Evolutionary conservation across 2,113 vertebrate genomes (phyloP), one percentile per base, ranked within the genome.

Genomic region (Serilophus lunatus): DNA sequence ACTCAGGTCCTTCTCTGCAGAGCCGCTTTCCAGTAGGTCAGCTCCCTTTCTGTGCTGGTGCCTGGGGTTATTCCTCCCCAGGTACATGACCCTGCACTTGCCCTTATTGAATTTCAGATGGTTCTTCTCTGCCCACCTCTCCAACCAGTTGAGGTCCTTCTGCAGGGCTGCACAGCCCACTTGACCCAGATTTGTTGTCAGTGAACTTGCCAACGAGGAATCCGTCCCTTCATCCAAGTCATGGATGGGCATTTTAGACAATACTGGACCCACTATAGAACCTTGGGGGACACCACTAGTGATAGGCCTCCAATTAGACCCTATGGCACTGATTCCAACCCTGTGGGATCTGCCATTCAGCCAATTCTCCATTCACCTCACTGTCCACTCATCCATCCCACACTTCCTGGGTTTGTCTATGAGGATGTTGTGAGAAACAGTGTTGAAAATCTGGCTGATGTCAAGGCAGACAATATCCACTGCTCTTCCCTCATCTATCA

Each of bases 111-210:
- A 1, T 79, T 63, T 54, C 56, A 79, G 19, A 25, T 8, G 5
- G 24, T 18, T 71, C 33, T 10, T 61, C 18, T 54, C 24, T 63
- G n/a, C 8, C 15, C n/a, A 54, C 11, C 29, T 49, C 40, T 49
- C 65, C 47, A 79, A 2, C 8, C 12, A 13, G 24, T 1, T 0
- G 0, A 25, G n/a, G 19, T 54, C 29, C 29, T 29, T 31, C n/a
- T 56, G n/a, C 79, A 44, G 40, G 29, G 20, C 38, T 31, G 19
- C 28, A 64, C 40, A 65, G 31, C 16, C 12, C 29, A 29, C 7
- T 2, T 5, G 18, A 47, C 24, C 5, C 49, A 87, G 29, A 3
- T 25, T 54, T 25, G 20, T 54, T 3, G 29, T 54, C 40, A 40
- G 10, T 47, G n/a, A 54, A 29, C 53, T 47, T 47, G 8, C 19